phyloP scores from a whole-genome alignment of 2,888 invertebrate species.

The Drosophila macrothrix region DNA sequence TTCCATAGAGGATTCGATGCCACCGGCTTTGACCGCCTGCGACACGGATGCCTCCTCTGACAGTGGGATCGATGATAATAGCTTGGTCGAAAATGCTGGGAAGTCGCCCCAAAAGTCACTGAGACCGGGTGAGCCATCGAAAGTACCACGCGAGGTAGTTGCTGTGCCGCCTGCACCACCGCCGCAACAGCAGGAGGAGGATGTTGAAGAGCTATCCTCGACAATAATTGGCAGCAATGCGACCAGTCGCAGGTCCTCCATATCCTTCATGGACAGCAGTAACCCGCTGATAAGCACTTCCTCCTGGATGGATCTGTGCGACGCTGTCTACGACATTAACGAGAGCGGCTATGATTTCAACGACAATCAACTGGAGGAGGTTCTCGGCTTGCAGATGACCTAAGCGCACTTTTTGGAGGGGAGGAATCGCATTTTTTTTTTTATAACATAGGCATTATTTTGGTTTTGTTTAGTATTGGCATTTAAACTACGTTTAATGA shows the following conservation, averaged over 20 bases:
- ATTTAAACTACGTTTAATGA: slow-evolving; percentile 23
- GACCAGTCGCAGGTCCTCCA: slow-evolving; percentile 71
- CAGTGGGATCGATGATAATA: slow-evolving; percentile 82
- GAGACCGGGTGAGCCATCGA: slow-evolving; percentile 6
- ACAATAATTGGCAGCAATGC: slow-evolving; percentile 28
- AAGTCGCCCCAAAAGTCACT: slow-evolving; percentile 28
- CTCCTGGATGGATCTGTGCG: slow-evolving; percentile 82
- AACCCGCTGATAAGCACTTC: slow-evolving; percentile 80
- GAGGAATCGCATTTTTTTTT: slow-evolving; percentile 41
- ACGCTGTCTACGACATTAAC: slow-evolving; percentile 82
- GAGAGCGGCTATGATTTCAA: slow-evolving; percentile 64
- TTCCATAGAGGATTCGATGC: slow-evolving; percentile 76
- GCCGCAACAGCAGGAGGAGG: slow-evolving; percentile 25
- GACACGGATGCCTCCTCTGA: slow-evolving; percentile 82
- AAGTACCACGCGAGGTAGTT: slow-evolving; percentile 4
- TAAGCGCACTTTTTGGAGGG: slow-evolving; percentile 31
- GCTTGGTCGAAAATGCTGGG: slow-evolving; percentile 44
- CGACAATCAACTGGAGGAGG: slow-evolving; percentile 80
- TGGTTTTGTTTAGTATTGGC: slow-evolving; percentile 31
- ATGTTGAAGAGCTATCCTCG: slow-evolving; percentile 19
- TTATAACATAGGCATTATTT: slow-evolving; percentile 37
- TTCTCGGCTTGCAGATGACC: slow-evolving; percentile 74
- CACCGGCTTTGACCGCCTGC: slow-evolving; percentile 77
- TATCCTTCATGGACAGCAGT: slow-evolving; percentile 79
- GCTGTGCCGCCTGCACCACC: slow-evolving; percentile 37